These are phyloP conservation scores for Microplitis mediator DNA, from an alignment of 1,140 invertebrate species.

Conservation along the genomic window DNA sequence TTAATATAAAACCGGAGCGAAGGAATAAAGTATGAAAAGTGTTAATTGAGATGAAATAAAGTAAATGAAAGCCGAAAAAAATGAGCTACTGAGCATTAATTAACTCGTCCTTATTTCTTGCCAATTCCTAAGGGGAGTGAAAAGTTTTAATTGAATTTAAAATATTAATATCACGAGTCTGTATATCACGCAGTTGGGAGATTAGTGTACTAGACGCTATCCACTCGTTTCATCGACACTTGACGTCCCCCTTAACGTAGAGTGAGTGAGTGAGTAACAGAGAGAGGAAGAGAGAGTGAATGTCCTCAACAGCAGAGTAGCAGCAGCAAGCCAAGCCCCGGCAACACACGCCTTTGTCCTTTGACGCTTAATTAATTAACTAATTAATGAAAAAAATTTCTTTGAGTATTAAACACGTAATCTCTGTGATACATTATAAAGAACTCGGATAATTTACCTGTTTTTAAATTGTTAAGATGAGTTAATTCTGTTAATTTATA, in stretches of 20 bases:
- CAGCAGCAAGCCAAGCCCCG: not conserved
- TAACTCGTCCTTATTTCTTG: not conserved
- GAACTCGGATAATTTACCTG: not conserved
- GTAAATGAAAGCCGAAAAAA: not conserved
- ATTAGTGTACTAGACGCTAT: constrained; percentile 3
- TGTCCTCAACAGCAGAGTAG: no score
- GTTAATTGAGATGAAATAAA: not conserved
- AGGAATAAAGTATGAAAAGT: not conserved
- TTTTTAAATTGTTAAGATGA: no score
- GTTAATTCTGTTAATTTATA: no score
- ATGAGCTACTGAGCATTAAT: constrained; percentile 14
- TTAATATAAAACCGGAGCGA: no score
- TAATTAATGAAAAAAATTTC: constrained; percentile 38
- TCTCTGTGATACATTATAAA: not conserved
- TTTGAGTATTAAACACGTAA: constrained; percentile 12
- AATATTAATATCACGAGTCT: constrained; percentile 46
- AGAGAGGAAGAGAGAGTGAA: no score
- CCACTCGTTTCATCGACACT: constrained; percentile 15
- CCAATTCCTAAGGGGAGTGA: not conserved
- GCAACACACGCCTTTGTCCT: constrained; percentile 21
- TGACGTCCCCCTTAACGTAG: not conserved
- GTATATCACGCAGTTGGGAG: constrained; percentile 12
- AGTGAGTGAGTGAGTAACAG: not conserved
- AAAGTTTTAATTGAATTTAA: constrained; percentile 57
- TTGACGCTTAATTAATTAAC: constrained; percentile 36